Percentiles rank a stretch among this genome's conserved stretches.
phyloP scores from a whole-genome alignment of 2,888 invertebrate genomes.

The Tipula helvola region DNA sequence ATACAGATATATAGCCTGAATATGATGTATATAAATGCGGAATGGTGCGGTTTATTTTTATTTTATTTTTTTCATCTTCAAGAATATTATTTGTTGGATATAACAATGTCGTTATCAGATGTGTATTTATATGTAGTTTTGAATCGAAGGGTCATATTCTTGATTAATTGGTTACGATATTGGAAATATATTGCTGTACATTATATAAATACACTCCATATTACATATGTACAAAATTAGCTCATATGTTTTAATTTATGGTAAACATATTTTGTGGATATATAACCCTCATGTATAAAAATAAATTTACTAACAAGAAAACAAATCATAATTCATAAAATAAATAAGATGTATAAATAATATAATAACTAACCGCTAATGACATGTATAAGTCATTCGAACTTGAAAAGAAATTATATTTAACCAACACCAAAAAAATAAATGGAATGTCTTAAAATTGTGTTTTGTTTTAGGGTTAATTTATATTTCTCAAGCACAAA shows the following conservation, averaged over 20 bases:
- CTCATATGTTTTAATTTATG: neutral
- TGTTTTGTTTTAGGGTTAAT: neutral
- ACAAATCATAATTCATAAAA: neutral
- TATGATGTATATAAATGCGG: constrained; percentile 4
- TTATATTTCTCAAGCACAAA: neutral
- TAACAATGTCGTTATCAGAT: constrained; percentile 6
- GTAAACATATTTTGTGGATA: neutral
- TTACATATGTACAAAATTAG: neutral
- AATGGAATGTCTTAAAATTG: too few species aligned
- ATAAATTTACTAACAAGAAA: neutral
- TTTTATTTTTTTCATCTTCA: neutral
- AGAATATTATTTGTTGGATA: neutral
- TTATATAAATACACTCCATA: neutral
- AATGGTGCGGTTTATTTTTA: neutral
- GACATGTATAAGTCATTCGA: neutral
- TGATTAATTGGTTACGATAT: neutral
- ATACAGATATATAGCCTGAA: neutral
- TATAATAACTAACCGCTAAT: neutral
- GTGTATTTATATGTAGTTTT: neutral
- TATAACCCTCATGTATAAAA: neutral
- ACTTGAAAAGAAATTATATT: neutral
- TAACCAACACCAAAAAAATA: neutral
- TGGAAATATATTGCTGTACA: neutral
- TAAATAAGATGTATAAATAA: neutral
- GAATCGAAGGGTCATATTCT: neutral